A percentile compares a stretch with the other conserved stretches of the same genome.
These are phyloP conservation scores for Coenonympha arcania DNA, from an alignment of 2,888 invertebrate genomes.

Conservation along the genomic window DNA sequence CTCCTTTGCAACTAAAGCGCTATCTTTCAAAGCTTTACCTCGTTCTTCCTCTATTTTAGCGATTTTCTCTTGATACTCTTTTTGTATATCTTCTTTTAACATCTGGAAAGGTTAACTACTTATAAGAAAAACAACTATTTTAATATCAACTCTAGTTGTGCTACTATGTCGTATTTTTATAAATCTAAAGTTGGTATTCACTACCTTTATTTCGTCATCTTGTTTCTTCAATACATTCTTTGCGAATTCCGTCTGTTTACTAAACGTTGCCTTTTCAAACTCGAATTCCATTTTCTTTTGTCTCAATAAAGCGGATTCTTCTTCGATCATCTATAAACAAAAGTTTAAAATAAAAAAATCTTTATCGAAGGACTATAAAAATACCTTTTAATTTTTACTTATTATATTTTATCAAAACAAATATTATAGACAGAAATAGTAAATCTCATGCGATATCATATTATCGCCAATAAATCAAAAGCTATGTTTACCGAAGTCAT, in stretches of 20 bases:
- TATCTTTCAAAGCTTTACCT: conserved; percentile 49
- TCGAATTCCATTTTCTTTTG: conserved; percentile 76
- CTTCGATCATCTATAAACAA: conserved; percentile 56
- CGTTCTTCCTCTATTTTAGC: conserved; percentile 59
- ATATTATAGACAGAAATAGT: no score
- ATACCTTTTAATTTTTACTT: background rate
- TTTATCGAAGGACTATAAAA: background rate
- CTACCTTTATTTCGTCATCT: conserved; percentile 75
- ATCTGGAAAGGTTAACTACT: conserved; percentile 36
- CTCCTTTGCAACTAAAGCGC: conserved; percentile 50
- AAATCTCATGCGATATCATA: background rate
- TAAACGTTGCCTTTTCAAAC: conserved; percentile 76
- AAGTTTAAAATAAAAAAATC: background rate
- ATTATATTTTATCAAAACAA: no score
- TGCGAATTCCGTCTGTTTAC: conserved; percentile 75
- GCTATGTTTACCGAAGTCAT: conserved; percentile 65
- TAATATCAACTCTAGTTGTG: background rate
- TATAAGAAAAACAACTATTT: background rate
- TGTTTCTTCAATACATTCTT: conserved; percentile 73
- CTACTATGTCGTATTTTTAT: background rate
- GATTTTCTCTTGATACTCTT: conserved; percentile 59
- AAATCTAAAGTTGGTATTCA: background rate
- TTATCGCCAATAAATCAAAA: no score
- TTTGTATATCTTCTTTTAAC: conserved; percentile 59
- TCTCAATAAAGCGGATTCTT: conserved; percentile 62